Base-by-base conservation (phyloP, 2,113 vertebrate genomes). In the Apodemus sylvaticus region DNA sequence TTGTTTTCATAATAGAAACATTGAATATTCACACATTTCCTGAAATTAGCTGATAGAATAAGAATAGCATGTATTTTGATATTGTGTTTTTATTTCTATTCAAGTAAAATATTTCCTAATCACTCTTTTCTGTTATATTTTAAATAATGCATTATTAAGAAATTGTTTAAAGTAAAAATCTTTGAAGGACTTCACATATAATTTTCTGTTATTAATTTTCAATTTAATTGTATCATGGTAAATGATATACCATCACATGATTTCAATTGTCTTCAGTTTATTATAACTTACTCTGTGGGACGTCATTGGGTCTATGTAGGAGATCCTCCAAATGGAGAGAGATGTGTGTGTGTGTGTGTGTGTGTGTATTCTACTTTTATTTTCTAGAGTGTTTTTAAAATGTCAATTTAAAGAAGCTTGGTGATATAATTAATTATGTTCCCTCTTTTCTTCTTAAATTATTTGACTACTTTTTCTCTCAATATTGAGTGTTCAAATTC, bases 11-110 rank as follows among this genome's bases (percentile, higher is more conserved):
- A 29, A 26, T 89, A 45, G 45, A 88, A 53, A 31, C 17, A 64
- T 71, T 64, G 20, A 70, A 20, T 64, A 10, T 36, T 93, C n/a
- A 58, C 26, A 70, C 4, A 31, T 89, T 94, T 85, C 60, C 48
- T 45, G 14, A 2, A 85, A 31, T 85, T 29, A 53, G 0, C 13
- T 29, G 3, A 60, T 83, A 78, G 51, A 51, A 53, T 10, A 83
- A 19, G 17, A 14, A 58, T 71, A 51, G 19, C 20, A 78, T 13
- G 36, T 17, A 86, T 62, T 74, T 88, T 70, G 55, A 53, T 48
- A 24, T 55, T 64, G 9, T n/a, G 42, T 73, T 95, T 91, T 96
- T 11, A 90, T 94, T 93, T 89, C 6, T 16, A 74, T 90, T 34
- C 31, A 70, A 39, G 79, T 94, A 39, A 93, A 88, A n/a, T 77